Evolutionary conservation across 2,113 vertebrate species (phyloP).

Genomic region (Saccopteryx leptura): DNA sequence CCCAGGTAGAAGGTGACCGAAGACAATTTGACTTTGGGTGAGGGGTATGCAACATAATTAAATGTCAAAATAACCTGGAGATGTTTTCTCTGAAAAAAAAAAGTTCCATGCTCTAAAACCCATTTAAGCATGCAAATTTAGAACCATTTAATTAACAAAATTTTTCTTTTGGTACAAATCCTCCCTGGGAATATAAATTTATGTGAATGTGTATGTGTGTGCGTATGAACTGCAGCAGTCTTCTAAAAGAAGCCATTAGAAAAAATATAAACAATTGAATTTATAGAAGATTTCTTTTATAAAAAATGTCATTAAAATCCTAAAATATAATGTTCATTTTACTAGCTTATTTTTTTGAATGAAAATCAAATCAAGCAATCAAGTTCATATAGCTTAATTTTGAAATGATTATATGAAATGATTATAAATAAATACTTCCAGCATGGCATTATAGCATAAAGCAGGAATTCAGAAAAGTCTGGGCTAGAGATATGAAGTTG

Average conservation of each 20-base stretch:
- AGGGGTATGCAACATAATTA: too few species aligned
- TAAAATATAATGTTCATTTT: constrained; percentile 9
- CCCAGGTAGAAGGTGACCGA: too few species aligned
- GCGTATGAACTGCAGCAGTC: background rate
- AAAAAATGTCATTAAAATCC: background rate
- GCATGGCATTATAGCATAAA: background rate
- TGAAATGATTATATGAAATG: background rate
- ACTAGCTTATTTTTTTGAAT: background rate
- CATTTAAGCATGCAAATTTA: background rate
- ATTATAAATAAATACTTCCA: background rate
- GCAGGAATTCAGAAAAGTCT: background rate
- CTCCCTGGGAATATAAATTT: background rate
- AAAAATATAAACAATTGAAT: background rate
- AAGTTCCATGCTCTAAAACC: background rate
- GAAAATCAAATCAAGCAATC: background rate
- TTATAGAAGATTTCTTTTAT: background rate
- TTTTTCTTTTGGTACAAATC: background rate
- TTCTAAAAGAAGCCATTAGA: background rate
- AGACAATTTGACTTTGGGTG: too few species aligned
- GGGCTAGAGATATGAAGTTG: background rate
- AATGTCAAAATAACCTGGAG: too few species aligned
- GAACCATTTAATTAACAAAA: background rate
- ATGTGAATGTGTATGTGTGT: background rate
- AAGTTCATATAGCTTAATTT: background rate
- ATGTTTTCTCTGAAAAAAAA: background rate